phyloP scores from a whole-genome alignment of 2,797 vertebrate species.

The Hemibagrus guttatus region DNA sequence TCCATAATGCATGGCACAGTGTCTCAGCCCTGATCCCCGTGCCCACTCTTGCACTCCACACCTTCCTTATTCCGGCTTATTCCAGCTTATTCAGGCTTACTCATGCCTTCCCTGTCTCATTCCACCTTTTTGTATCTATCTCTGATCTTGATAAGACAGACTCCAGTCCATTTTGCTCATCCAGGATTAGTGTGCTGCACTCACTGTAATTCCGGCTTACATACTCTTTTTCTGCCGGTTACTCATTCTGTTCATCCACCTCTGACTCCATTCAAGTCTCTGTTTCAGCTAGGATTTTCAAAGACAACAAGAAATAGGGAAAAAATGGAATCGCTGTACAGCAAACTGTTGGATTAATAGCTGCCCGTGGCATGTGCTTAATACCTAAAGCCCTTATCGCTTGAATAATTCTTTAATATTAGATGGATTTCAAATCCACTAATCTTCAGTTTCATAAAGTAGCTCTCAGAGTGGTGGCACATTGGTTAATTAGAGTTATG shows the following conservation, averaged over 20 bases:
- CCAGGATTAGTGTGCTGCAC: constrained; percentile 65
- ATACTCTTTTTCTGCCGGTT: constrained; percentile 69
- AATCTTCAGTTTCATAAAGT: constrained; percentile 43
- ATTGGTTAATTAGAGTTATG: constrained; percentile 50
- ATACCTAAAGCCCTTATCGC: constrained; percentile 42
- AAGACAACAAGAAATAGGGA: neutral
- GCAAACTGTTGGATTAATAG: constrained; percentile 46
- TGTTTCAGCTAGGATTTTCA: constrained; percentile 23
- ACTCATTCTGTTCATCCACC: constrained; percentile 33
- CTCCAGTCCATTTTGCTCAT: constrained; percentile 72
- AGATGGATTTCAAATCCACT: constrained; percentile 47
- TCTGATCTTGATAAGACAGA: constrained; percentile 46
- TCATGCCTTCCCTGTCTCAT: constrained; percentile 67
- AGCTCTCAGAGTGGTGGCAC: constrained; percentile 38
- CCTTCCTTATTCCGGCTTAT: constrained; percentile 69
- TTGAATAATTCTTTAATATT: constrained; percentile 55
- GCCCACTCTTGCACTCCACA: constrained; percentile 50
- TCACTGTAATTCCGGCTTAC: constrained; percentile 63
- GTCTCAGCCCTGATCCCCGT: constrained; percentile 72
- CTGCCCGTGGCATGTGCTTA: constrained; percentile 35
- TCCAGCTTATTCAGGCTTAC: constrained; percentile 78
- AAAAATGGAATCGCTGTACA: constrained; percentile 1
- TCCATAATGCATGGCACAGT: constrained; percentile 76
- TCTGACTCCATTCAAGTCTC: constrained; percentile 19
- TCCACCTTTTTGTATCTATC: constrained; percentile 50